A percentile compares a stretch with the other conserved stretches of the same genome.
phyloP scores from a whole-genome alignment of 2,797 vertebrate genomes.

The Paedocypris micromegethes region DNA sequence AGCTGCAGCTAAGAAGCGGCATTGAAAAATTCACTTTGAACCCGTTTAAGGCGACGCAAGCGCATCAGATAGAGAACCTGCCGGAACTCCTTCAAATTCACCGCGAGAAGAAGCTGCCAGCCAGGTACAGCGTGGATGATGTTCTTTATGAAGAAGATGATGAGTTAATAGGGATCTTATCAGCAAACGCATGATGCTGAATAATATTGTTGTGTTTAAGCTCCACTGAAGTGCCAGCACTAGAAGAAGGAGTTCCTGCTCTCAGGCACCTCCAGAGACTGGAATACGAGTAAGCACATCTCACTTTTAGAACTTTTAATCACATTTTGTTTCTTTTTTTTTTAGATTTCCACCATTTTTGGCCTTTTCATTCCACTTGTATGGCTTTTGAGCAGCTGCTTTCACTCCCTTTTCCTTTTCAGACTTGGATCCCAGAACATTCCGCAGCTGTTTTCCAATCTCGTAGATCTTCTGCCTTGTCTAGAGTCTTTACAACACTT shows the following conservation, averaged over 20 bases:
- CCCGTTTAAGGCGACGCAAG: constrained; percentile 78
- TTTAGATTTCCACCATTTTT: background rate
- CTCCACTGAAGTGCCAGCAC: constrained; percentile 50
- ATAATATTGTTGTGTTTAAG: constrained; percentile 31
- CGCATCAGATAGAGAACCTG: constrained; percentile 79
- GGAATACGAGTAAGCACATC: constrained; percentile 80
- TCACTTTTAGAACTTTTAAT: background rate
- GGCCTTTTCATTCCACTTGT: background rate
- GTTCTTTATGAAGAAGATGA: background rate
- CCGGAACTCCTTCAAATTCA: constrained; percentile 76
- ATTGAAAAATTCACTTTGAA: constrained; percentile 80
- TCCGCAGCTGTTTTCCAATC: constrained; percentile 69
- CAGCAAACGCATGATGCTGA: background rate
- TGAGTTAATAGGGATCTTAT: too few species aligned
- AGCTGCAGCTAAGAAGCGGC: constrained; percentile 58
- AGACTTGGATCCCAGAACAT: constrained; percentile 78
- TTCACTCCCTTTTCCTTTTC: constrained; percentile 27
- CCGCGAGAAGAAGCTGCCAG: constrained; percentile 58
- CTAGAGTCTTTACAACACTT: constrained; percentile 80
- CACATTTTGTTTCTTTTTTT: fast-evolving
- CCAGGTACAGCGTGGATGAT: constrained; percentile 58
- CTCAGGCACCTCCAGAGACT: constrained; percentile 76
- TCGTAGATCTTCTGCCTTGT: constrained; percentile 74
- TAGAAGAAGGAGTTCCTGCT: constrained; percentile 74
- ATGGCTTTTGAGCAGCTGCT: background rate